These are phyloP conservation scores for Cabera pusaria DNA, from an alignment of 2,888 invertebrate species.

Conservation along the genomic window DNA sequence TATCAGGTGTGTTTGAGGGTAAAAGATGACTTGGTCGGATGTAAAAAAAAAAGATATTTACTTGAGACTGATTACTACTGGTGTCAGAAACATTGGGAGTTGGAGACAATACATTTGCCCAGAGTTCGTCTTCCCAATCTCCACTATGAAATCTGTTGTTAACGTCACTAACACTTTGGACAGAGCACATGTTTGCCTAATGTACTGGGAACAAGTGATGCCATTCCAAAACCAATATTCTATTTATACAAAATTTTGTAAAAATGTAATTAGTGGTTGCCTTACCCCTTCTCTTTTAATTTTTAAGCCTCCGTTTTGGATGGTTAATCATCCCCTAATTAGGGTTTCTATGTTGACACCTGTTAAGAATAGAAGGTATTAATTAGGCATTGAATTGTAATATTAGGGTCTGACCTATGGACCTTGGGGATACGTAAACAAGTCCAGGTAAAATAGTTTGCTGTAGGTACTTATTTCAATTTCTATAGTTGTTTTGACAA, in stretches of 20 bases:
- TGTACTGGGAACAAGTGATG: constrained; percentile 43
- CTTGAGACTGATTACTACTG: constrained; percentile 2
- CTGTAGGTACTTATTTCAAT: too few species aligned
- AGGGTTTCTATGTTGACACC: constrained; percentile 22
- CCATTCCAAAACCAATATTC: constrained; percentile 19
- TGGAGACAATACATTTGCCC: constrained; percentile 17
- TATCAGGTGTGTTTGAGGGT: too few species aligned
- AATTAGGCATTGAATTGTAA: constrained; percentile 1
- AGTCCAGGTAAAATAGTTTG: constrained; percentile 10
- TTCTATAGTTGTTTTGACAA: too few species aligned
- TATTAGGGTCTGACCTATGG: not conserved
- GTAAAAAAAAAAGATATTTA: constrained; percentile 7
- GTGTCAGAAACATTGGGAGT: constrained; percentile 10
- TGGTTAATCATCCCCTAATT: constrained; percentile 19
- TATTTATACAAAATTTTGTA: constrained; percentile 33
- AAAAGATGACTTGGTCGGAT: too few species aligned
- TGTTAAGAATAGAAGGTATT: constrained; percentile 14
- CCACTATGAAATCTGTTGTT: constrained; percentile 14
- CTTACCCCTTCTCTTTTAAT: constrained; percentile 38
- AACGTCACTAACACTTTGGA: constrained; percentile 28
- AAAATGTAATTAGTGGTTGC: constrained; percentile 37
- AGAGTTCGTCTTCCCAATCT: constrained; percentile 17
- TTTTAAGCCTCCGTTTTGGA: constrained; percentile 23
- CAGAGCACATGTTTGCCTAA: constrained; percentile 35
- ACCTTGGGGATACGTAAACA: constrained; percentile 11